These are phyloP conservation scores for Yponomeuta plumbellus DNA, from an alignment of 2,888 invertebrate species.

Conservation along the genomic window DNA sequence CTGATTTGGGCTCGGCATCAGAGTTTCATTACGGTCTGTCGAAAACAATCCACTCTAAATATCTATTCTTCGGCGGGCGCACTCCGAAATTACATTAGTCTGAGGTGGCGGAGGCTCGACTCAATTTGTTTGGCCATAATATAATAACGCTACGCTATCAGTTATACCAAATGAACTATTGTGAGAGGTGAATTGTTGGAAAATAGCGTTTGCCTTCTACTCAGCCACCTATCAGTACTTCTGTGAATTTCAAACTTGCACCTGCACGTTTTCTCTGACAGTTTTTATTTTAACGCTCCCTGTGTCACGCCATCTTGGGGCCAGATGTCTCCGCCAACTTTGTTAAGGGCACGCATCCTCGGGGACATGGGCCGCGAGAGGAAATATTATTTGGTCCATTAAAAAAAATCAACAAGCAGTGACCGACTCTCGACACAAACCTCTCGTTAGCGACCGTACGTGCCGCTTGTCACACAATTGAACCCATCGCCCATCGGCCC, in stretches of 20 bases:
- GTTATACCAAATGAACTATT: conserved; percentile 76
- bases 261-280: neutral
- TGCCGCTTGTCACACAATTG: conserved; percentile 73
- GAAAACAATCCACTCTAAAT: conserved; percentile 77
- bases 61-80: conserved; percentile 75
- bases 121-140: conserved; percentile 76
- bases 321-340: conserved; percentile 35
- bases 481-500: conserved; percentile 70
- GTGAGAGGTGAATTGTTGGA: conserved; percentile 65
- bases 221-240: conserved; percentile 27
- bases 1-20: conserved; percentile 72
- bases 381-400: conserved; percentile 72
- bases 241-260: conserved; percentile 56
- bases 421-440: conserved; percentile 69
- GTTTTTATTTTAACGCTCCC: neutral
- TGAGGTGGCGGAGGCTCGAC: conserved; percentile 77
- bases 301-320: conserved; percentile 5
- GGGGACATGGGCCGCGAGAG: conserved; percentile 36
- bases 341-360: conserved; percentile 35
- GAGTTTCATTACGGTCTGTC: conserved; percentile 77
- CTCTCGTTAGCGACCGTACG: conserved; percentile 75
- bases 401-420: conserved; percentile 69
- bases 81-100: conserved; percentile 75
- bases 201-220: conserved; percentile 49
- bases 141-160: conserved; percentile 74